Base-by-base conservation (phyloP, 2,797 vertebrate species). In the Sebastes steindachneri region DNA sequence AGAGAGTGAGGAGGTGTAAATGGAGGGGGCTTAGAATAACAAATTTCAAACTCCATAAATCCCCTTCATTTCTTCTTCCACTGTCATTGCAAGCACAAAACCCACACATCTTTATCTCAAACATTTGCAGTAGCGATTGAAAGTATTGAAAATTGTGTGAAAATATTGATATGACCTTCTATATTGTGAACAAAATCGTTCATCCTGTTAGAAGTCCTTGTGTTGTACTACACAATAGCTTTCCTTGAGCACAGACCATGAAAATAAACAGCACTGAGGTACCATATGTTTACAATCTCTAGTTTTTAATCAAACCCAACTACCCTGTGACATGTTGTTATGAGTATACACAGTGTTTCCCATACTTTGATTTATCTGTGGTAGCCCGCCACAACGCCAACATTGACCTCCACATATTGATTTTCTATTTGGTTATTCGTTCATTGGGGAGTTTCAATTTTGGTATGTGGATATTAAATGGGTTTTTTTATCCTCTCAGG, bases 11-110 rank as follows among this genome's bases (percentile, higher is more conserved):
- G 66, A 83, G 69, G 85, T 35, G 80, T 45, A 63, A 85, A 79
- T 76, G 71, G 65, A 82, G 26, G 17, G 10, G 35, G 55, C 62
- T 82, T 8, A 69, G 73, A 82, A 75, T 77, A 84, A 77, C 68
- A 73, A 25, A 71, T 78, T 76, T 75, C 1, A 74, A 86, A 82
- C 41, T 79, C 77, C 72, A 81, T 87, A 54, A 90, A 86, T 82
- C 75, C 73, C 31, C 37, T 58, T 67, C 28, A 21, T 55, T 67
- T 87, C 72, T 66, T 66, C 75, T 78, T 69, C 28, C n/a, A 17
- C 73, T 67, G 68, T 78, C 35, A 26, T 26, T 28, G 3, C 75
- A n/a, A 62, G 7, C 9, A 57, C 37, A 63, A 31, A 71, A 66
- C 45, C 33, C 45, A n/a, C 41, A 33, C 31, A 45, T 73, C 35